Evolutionary conservation across 1,140 invertebrate genomes (phyloP).

Genomic region (Babylonia areolata): DNA sequence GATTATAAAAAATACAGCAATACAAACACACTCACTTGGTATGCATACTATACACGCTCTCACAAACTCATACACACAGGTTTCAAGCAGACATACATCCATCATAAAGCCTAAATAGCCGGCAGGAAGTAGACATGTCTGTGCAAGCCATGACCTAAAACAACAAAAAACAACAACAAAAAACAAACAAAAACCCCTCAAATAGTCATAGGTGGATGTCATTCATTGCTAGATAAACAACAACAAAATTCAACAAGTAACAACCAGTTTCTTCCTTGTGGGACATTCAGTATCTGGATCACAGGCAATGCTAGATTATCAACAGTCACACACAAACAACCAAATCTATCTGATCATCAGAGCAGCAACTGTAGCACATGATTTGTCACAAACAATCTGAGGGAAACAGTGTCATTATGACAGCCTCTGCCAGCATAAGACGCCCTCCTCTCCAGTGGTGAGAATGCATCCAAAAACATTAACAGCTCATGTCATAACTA

Average conservation of each 20-base stretch:
- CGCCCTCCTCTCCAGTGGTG: neutral
- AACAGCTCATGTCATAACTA: neutral
- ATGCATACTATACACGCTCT: neutral
- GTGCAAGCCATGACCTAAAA: neutral
- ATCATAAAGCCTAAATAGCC: neutral
- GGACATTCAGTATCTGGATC: constrained; percentile 33
- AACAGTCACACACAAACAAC: constrained; percentile 4
- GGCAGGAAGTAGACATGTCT: neutral
- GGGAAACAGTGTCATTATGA: neutral
- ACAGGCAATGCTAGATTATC: constrained; percentile 34
- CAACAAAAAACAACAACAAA: neutral
- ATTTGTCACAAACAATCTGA: no score
- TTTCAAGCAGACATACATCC: neutral
- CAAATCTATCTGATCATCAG: constrained; percentile 13
- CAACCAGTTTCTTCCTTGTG: neutral
- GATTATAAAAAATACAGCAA: neutral
- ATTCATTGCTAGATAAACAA: neutral
- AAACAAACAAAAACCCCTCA: neutral
- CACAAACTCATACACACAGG: constrained; percentile 5
- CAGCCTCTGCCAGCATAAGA: neutral
- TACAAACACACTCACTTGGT: constrained; percentile 7
- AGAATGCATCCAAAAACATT: neutral
- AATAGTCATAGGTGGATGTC: neutral
- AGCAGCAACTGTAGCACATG: neutral
- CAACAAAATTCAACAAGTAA: neutral